phyloP scores from a whole-genome alignment of 2,888 invertebrate genomes.

The Dorcus hopei region DNA sequence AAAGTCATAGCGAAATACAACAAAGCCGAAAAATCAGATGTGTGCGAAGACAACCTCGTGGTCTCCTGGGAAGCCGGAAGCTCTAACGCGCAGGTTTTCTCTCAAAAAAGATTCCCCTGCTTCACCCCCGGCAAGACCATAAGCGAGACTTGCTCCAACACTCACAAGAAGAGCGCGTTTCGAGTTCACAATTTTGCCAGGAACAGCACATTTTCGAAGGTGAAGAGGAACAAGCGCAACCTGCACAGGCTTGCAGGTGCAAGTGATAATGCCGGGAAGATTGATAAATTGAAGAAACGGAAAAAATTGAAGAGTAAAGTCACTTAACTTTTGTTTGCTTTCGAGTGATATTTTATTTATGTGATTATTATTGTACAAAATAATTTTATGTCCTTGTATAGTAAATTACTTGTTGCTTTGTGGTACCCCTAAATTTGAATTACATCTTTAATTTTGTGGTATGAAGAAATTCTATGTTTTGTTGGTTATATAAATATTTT shows the following conservation, averaged over 20 bases:
- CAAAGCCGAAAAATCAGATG: conserved; percentile 24
- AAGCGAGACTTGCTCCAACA: conserved; percentile 25
- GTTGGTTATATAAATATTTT: no score
- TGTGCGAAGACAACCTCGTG: conserved; percentile 39
- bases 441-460: no score
- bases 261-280: conserved; percentile 34
- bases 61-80: conserved; percentile 41
- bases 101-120: conserved; percentile 26
- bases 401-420: no score
- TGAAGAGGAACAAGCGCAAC: conserved; percentile 38
- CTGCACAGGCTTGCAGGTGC: conserved; percentile 38
- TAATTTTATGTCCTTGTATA: no score
- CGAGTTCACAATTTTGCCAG: conserved; percentile 44
- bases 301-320: conserved; percentile 32
- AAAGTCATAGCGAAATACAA: conserved; percentile 44
- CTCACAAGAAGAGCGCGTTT: conserved; percentile 36
- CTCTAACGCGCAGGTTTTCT: conserved; percentile 38
- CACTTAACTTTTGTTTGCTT: background rate
- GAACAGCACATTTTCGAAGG: conserved; percentile 31
- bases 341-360: no score
- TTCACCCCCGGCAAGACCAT: conserved; percentile 22
- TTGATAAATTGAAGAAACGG: conserved; percentile 42
- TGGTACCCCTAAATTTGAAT: no score
- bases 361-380: no score
- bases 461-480: no score